These are phyloP conservation scores for Ophion ventricosus DNA, from an alignment of 2,888 invertebrate genomes.

Conservation along the genomic window DNA sequence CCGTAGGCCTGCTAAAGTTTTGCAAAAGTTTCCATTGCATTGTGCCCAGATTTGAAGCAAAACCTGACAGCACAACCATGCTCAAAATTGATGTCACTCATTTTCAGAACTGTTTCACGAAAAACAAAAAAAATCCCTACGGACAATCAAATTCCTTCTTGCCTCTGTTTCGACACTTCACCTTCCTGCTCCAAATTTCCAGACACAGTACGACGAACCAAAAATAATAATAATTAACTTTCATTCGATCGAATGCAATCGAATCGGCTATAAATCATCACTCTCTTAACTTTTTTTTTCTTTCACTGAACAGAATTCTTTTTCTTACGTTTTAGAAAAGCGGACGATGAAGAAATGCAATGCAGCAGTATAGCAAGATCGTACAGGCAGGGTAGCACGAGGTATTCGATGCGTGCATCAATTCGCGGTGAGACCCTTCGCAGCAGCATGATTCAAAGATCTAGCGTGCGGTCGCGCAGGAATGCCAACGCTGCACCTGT, in stretches of 20 bases:
- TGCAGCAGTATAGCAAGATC: constrained; percentile 77
- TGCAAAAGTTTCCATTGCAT: no score
- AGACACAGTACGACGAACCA: no score
- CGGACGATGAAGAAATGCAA: constrained; percentile 79
- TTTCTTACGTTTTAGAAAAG: constrained; percentile 75
- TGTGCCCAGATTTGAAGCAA: no score
- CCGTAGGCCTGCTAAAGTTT: no score
- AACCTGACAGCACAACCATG: no score
- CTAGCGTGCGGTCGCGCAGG: constrained; percentile 84
- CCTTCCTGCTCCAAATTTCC: no score
- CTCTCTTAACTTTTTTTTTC: neutral
- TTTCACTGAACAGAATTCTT: neutral
- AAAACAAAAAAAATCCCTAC: no score
- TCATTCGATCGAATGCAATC: neutral
- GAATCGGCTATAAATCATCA: neutral
- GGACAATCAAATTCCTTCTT: no score
- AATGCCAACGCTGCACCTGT: constrained; percentile 70
- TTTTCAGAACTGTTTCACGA: no score
- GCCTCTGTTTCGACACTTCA: no score
- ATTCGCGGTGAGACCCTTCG: constrained; percentile 88
- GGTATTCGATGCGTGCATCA: constrained; percentile 86
- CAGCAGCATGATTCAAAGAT: constrained; percentile 85
- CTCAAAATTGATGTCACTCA: no score
- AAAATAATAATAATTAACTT: no score
- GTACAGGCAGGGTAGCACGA: constrained; percentile 79